A percentile compares a stretch with the other conserved stretches of the same genome.
phyloP scores from a whole-genome alignment of 2,113 vertebrate species.

The Etia nguti region DNA sequence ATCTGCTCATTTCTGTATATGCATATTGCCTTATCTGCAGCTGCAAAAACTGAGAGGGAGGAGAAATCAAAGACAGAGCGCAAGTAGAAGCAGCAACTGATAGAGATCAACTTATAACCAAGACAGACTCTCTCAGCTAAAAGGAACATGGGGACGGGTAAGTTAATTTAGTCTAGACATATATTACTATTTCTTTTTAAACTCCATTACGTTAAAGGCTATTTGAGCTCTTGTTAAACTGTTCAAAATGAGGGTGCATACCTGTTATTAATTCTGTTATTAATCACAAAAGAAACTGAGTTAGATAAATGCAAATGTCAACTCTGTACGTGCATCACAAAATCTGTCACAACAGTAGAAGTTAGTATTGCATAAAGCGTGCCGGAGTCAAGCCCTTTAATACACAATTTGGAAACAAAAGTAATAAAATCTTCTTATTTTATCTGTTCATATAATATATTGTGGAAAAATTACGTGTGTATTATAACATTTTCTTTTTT shows the following conservation, averaged over 20 bases:
- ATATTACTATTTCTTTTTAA: neutral
- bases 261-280: neutral
- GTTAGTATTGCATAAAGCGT: neutral
- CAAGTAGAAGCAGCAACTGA: neutral
- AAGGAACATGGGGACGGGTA: conserved; percentile 12
- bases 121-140: neutral
- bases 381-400: neutral
- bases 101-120: neutral
- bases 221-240: no score
- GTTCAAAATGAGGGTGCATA: neutral
- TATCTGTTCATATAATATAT: neutral
- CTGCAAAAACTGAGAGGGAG: neutral
- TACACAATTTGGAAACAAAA: no score
- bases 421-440: no score
- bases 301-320: neutral
- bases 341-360: neutral
- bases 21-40: neutral
- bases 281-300: neutral
- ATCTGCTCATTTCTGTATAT: neutral
- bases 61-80: neutral
- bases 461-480: no score
- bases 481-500: no score
- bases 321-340: no score
- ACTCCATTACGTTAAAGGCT: neutral
- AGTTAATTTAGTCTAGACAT: neutral